Percentiles rank a stretch among this genome's conserved stretches.
These are phyloP conservation scores for Xiphophorus couchianus DNA, from an alignment of 2,113 vertebrate species.

Conservation along the genomic window DNA sequence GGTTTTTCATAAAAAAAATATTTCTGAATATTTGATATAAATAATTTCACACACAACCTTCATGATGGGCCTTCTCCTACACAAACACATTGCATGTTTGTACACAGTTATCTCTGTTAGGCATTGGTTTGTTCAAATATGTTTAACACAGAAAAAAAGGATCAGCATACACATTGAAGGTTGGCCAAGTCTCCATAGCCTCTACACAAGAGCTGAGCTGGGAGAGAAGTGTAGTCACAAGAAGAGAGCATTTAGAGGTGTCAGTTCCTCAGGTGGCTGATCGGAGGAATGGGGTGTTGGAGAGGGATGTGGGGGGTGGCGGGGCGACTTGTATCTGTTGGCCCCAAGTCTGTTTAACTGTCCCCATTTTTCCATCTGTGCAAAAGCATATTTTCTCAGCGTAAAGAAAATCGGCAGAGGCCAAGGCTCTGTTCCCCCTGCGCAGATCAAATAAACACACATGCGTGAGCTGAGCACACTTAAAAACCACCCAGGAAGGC, in stretches of 20 bases:
- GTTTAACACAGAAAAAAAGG: not conserved
- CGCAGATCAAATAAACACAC: slow-evolving; percentile 81
- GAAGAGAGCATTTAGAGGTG: slow-evolving; percentile 25
- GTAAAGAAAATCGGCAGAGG: slow-evolving; percentile 78
- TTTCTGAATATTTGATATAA: not conserved
- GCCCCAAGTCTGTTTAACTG: slow-evolving; percentile 68
- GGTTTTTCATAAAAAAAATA: not conserved
- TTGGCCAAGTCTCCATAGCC: not conserved
- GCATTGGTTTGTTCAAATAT: slow-evolving; percentile 11
- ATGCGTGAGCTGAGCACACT: slow-evolving; percentile 52
- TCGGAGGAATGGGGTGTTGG: slow-evolving; percentile 19
- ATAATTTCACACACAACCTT: not conserved
- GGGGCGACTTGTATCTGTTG: slow-evolving; percentile 74
- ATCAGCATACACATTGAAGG: not conserved
- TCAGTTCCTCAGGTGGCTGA: slow-evolving; percentile 31
- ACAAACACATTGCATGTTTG: not conserved
- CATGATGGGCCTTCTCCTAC: not conserved
- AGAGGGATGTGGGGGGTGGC: not conserved
- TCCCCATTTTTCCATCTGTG: slow-evolving; percentile 69
- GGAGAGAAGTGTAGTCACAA: not conserved
- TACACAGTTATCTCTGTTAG: slow-evolving; percentile 11
- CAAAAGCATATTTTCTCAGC: slow-evolving; percentile 77
- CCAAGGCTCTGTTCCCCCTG: slow-evolving; percentile 70
- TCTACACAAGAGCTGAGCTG: too few relatives aligned
- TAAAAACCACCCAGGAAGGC: slow-evolving; percentile 62